phyloP scores from a whole-genome alignment of 2,888 invertebrate species.

The Protophormia terraenovae region DNA sequence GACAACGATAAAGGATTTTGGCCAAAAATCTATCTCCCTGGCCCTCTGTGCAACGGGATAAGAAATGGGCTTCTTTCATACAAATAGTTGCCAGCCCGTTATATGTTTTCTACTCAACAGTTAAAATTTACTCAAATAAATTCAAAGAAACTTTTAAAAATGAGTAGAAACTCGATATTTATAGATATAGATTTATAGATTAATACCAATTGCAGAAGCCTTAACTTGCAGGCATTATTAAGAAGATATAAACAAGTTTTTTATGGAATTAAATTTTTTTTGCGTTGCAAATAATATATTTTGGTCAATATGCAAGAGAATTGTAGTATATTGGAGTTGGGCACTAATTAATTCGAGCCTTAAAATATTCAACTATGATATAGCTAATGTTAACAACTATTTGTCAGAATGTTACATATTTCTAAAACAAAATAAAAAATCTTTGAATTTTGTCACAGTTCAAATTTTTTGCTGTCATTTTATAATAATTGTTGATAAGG shows the following conservation, averaged over 20 bases:
- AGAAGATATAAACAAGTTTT: slow-evolving; percentile 1
- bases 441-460: not conserved
- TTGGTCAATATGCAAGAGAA: not conserved
- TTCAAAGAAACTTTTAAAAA: not conserved
- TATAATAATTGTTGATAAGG: too few relatives aligned
- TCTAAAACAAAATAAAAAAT: not conserved
- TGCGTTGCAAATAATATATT: not conserved
- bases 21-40: too few relatives aligned
- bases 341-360: not conserved
- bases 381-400: not conserved
- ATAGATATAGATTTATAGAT: not conserved
- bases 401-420: not conserved
- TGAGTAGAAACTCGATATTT: not conserved
- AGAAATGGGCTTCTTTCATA: not conserved
- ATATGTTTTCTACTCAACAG: not conserved
- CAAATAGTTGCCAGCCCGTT: not conserved
- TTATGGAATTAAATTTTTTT: not conserved
- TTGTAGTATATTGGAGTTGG: not conserved
- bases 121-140: not conserved
- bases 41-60: too few relatives aligned
- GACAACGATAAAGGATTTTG: too few relatives aligned
- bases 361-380: not conserved
- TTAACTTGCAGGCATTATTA: not conserved
- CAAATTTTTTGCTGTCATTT: not conserved
- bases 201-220: not conserved